Evolutionary conservation across 2,797 vertebrate genomes (phyloP).

Genomic region (Eulemur coronatus): DNA sequence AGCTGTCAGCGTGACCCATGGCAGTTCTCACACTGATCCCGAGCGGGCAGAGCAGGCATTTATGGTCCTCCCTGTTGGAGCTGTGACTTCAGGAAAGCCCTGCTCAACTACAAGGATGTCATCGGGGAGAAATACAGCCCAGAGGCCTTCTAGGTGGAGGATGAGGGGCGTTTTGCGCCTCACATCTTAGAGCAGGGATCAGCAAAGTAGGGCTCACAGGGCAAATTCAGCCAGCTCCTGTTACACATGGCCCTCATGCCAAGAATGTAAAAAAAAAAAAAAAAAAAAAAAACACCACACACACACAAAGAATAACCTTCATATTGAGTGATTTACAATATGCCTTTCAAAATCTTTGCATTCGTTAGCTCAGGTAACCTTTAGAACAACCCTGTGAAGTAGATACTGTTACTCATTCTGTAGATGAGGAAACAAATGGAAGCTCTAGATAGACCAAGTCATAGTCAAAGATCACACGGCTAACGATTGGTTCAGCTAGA

Average conservation of each 20-base stretch:
- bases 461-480: background rate
- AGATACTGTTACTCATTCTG: background rate
- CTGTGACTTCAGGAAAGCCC: conserved; percentile 91
- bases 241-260: background rate
- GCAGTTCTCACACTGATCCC: conserved; percentile 91
- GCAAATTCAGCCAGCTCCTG: conserved; percentile 75
- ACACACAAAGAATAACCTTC: background rate
- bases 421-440: background rate
- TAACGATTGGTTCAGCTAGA: background rate
- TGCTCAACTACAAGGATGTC: conserved; percentile 93
- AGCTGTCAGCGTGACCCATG: conserved; percentile 92
- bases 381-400: background rate
- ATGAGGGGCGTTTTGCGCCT: conserved; percentile 91
- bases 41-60: conserved; percentile 93
- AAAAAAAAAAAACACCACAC: too few relatives aligned
- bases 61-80: conserved; percentile 92
- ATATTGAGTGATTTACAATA: background rate
- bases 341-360: background rate
- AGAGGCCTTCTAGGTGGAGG: conserved; percentile 87
- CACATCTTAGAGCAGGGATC: background rate
- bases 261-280: background rate
- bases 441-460: background rate
- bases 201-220: background rate
- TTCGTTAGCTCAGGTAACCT: background rate
- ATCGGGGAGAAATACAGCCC: conserved; percentile 88